A percentile compares a stretch with the other conserved stretches of the same genome.
phyloP scores from a whole-genome alignment of 2,888 invertebrate species.

The Lepidocyrtinus sp. region DNA sequence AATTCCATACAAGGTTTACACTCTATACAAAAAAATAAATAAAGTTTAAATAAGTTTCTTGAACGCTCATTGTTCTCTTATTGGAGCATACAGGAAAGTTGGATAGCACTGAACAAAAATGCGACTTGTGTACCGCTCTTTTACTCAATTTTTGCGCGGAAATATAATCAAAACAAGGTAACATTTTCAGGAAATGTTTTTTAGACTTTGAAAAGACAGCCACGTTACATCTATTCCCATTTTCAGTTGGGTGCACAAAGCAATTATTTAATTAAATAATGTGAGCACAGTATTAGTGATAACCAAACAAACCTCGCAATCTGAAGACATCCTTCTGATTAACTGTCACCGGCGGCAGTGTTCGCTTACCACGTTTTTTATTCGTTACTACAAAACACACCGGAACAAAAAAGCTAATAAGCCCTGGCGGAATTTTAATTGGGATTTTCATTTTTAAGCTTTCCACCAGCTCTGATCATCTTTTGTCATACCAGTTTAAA shows the following conservation, averaged over 20 bases:
- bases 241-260: constrained; percentile 1
- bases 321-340: constrained; percentile 69
- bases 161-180: neutral
- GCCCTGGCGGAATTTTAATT: too few species aligned
- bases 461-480: too few species aligned
- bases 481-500: too few species aligned
- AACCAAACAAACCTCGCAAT: constrained; percentile 67
- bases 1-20: too few species aligned
- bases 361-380: constrained; percentile 70
- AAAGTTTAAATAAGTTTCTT: too few species aligned
- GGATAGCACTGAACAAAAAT: too few species aligned
- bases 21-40: too few species aligned
- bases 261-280: constrained; percentile 8
- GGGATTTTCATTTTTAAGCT: too few species aligned
- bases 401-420: constrained; percentile 16
- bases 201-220: neutral
- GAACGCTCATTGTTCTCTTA: too few species aligned
- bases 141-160: too few species aligned
- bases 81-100: too few species aligned
- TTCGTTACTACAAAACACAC: constrained; percentile 65
- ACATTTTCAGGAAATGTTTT: neutral
- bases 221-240: neutral
- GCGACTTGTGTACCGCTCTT: too few species aligned
- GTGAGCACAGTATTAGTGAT: constrained; percentile 45
- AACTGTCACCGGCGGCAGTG: constrained; percentile 69